Conservation (phyloP, 2,888 invertebrate genomes). For the Cryptosula pallasiana region DNA sequence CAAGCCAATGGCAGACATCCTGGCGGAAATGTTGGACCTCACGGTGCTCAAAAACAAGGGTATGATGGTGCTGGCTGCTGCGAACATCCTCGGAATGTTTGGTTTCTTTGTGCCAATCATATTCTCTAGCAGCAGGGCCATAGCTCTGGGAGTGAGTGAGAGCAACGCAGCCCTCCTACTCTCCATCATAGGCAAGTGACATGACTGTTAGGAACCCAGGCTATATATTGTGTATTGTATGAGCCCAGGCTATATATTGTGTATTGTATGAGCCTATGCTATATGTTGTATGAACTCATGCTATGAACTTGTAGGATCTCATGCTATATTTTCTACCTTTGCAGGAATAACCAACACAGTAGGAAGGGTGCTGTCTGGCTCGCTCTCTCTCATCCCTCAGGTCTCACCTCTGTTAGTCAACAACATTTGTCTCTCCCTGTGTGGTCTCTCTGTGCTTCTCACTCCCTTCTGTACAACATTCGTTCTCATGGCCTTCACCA, state of each 20-base stretch:
- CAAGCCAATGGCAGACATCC: conserved; percentile 48
- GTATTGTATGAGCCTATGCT: too few relatives aligned
- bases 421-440: conserved; percentile 78
- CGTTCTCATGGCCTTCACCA: conserved; percentile 69
- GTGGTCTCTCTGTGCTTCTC: conserved; percentile 75
- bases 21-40: conserved; percentile 85
- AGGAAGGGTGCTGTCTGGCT: conserved; percentile 82
- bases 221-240: too few relatives aligned
- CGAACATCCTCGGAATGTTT: conserved; percentile 61
- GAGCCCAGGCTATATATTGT: too few relatives aligned
- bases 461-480: conserved; percentile 79
- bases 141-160: conserved; percentile 37
- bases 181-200: conserved; percentile 52
- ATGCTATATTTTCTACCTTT: too few relatives aligned
- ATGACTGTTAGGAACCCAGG: too few relatives aligned
- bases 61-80: conserved; percentile 84
- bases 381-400: conserved; percentile 66
- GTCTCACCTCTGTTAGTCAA: conserved; percentile 83
- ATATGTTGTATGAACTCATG: too few relatives aligned
- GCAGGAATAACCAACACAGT: conserved; percentile 79
- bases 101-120: conserved; percentile 50
- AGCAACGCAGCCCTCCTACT: conserved; percentile 55
- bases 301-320: too few relatives aligned
- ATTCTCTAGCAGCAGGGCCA: conserved; percentile 39
- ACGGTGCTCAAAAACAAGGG: conserved; percentile 80